Evolutionary conservation across 2,797 vertebrate species (phyloP).

Genomic region (Spheniscus humboldti): DNA sequence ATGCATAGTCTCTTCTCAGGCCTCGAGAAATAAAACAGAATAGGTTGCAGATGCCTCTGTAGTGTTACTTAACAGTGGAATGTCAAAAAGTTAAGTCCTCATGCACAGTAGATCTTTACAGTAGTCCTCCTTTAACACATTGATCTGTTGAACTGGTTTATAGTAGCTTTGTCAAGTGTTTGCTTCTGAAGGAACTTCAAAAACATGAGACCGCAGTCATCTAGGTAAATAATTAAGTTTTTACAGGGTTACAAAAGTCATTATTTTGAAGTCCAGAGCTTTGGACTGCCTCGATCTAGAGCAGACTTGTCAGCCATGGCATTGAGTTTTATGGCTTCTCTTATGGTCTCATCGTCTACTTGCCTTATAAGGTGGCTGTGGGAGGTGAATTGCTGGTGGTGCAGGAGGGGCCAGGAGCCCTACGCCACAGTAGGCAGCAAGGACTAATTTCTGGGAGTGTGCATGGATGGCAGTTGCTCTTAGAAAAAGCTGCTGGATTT

Average conservation of each 20-base stretch:
- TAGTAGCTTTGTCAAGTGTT: background rate
- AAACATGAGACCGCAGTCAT: background rate
- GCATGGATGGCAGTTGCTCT: background rate
- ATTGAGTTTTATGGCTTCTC: background rate
- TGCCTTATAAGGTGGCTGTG: background rate
- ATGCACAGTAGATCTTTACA: background rate
- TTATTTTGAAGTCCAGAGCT: background rate
- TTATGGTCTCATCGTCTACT: background rate
- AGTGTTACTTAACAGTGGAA: background rate
- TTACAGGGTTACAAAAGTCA: background rate
- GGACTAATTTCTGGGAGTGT: background rate
- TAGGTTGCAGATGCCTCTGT: background rate
- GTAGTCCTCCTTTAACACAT: background rate
- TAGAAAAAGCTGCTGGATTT: background rate
- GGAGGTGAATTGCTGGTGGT: background rate
- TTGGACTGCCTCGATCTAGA: background rate
- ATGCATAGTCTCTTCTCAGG: background rate
- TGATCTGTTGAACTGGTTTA: background rate
- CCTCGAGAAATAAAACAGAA: background rate
- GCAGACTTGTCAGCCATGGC: background rate
- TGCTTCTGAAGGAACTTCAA: background rate
- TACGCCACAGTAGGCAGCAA: rapidly evolving
- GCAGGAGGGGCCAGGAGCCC: background rate
- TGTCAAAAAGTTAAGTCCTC: background rate
- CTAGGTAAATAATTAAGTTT: background rate